Conservation (phyloP, 2,888 invertebrate species). For the Crossocerus cetratus region DNA sequence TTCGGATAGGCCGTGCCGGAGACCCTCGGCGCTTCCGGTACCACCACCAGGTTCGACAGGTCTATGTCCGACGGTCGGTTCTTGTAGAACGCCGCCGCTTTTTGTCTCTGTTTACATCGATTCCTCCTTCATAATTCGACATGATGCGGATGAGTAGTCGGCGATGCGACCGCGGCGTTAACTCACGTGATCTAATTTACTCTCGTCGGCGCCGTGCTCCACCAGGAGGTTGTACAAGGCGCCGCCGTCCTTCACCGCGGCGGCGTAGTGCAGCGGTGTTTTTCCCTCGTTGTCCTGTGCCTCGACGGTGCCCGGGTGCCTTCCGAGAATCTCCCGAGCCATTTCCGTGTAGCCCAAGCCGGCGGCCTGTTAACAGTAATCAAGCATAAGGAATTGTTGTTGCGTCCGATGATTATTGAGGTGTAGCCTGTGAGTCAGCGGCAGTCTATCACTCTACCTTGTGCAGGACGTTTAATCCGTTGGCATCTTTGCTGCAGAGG, state of each 20-base stretch:
- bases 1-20: constrained; percentile 84
- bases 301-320: constrained; percentile 84
- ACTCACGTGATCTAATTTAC: constrained; percentile 89
- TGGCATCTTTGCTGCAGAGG: constrained; percentile 86
- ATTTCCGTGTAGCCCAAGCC: constrained; percentile 88
- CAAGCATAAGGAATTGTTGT: neutral
- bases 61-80: constrained; percentile 88
- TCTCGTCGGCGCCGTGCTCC: constrained; percentile 90
- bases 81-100: constrained; percentile 88
- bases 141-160: no score
- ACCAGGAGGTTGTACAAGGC: constrained; percentile 88
- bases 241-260: constrained; percentile 87
- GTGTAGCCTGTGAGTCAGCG: no score
- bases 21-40: constrained; percentile 90
- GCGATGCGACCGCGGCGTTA: neutral
- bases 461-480: constrained; percentile 91
- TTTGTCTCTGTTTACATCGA: constrained; percentile 83
- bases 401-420: no score
- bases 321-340: constrained; percentile 84
- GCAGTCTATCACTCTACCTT: constrained; percentile 84
- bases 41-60: constrained; percentile 82
- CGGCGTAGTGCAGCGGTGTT: constrained; percentile 93
- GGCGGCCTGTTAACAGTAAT: constrained; percentile 81
- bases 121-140: neutral
- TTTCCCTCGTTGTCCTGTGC: constrained; percentile 89